These are phyloP conservation scores for Lynx canadensis DNA, from an alignment of 2,113 vertebrate genomes.

Conservation along the genomic window DNA sequence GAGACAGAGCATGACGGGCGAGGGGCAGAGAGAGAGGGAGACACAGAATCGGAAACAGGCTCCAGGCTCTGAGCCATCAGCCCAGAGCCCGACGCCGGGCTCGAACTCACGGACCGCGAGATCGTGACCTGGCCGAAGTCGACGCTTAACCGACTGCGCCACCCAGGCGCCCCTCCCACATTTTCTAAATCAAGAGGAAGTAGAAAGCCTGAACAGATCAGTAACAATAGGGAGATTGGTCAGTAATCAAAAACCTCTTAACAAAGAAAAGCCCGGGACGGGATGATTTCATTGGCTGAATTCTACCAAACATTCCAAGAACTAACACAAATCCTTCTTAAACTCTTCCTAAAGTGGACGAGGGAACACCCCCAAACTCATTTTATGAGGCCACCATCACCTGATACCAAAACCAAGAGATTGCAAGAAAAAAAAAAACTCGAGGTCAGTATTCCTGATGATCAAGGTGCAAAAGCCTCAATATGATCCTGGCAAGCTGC, in stretches of 20 bases:
- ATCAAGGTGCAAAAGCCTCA: background rate
- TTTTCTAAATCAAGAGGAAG: conserved; percentile 4
- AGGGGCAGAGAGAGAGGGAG: too few relatives aligned
- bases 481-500: background rate
- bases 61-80: too few relatives aligned
- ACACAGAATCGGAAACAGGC: too few relatives aligned
- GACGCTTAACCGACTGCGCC: too few relatives aligned
- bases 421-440: background rate
- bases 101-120: too few relatives aligned
- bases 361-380: background rate
- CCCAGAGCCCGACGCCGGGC: too few relatives aligned
- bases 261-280: background rate
- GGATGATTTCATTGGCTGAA: background rate
- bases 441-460: background rate
- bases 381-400: background rate
- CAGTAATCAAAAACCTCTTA: background rate
- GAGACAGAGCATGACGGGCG: too few relatives aligned
- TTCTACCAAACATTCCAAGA: background rate
- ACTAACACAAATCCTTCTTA: background rate
- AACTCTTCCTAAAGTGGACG: background rate
- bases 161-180: too few relatives aligned
- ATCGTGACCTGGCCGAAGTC: too few relatives aligned
- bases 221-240: background rate
- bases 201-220: background rate
- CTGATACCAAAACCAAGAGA: background rate